A percentile compares a stretch with the other conserved stretches of the same genome.
Conservation (phyloP, 2,797 vertebrate species). For the Ficedula albicollis region DNA sequence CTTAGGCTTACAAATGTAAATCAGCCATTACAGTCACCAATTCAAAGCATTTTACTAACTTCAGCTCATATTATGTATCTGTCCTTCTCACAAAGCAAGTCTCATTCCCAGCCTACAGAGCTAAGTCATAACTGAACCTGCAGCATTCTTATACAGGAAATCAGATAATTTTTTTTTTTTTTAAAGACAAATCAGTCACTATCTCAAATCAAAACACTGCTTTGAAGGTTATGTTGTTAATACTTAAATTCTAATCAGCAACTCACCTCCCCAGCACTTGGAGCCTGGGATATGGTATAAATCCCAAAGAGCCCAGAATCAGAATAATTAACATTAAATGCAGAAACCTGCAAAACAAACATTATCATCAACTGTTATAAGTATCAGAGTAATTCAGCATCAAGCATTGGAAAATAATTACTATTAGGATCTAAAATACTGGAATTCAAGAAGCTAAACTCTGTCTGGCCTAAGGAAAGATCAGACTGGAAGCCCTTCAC, state of each 20-base stretch:
- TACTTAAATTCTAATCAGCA: not conserved
- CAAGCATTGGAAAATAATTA: not conserved
- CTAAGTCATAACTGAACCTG: not conserved
- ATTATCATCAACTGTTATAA: not conserved
- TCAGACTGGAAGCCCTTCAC: not conserved
- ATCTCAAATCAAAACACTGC: not conserved
- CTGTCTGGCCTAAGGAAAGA: not conserved
- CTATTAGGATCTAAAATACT: not conserved
- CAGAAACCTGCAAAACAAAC: slow-evolving; percentile 82
- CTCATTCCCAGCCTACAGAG: not conserved
- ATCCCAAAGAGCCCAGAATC: slow-evolving; percentile 96
- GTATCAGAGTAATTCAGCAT: not conserved
- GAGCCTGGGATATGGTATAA: slow-evolving; percentile 87
- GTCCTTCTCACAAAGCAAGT: not conserved
- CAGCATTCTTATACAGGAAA: not conserved
- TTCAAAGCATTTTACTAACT: not conserved
- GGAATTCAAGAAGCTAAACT: not conserved
- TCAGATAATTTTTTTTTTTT: not conserved
- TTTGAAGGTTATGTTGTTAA: not conserved
- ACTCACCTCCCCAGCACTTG: slow-evolving; percentile 84
- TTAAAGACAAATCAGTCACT: not conserved
- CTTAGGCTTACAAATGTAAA: not conserved
- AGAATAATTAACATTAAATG: slow-evolving; percentile 89
- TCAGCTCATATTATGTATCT: not conserved
- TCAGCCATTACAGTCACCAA: not conserved